Percentiles rank a stretch among this genome's conserved stretches.
Evolutionary conservation across 2,113 vertebrate species (phyloP).

Genomic region (Serilophus lunatus): DNA sequence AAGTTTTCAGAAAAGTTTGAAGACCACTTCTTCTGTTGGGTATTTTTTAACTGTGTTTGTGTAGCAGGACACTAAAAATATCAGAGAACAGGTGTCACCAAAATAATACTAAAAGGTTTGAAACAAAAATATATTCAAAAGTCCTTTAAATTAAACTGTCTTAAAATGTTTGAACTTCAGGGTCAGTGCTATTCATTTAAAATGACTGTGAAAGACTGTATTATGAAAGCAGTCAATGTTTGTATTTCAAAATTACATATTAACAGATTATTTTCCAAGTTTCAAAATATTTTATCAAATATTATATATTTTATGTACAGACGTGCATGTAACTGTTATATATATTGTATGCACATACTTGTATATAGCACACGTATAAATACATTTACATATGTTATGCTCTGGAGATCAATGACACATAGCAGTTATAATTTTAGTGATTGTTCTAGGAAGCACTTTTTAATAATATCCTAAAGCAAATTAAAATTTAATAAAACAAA

Average conservation of each 20-base stretch:
- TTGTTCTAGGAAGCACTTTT: neutral
- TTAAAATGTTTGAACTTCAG: neutral
- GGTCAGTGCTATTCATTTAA: neutral
- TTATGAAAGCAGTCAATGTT: neutral
- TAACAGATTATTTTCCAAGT: neutral
- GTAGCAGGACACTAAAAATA: neutral
- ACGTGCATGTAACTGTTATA: neutral
- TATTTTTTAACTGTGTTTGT: neutral
- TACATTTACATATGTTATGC: neutral
- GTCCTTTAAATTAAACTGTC: neutral
- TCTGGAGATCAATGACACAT: neutral
- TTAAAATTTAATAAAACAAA: neutral
- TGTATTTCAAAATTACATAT: neutral
- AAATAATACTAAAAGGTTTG: neutral
- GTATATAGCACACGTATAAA: too few relatives aligned
- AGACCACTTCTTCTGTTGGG: neutral
- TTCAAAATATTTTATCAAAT: neutral
- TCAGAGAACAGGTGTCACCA: neutral
- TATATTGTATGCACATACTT: neutral
- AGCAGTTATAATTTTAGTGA: neutral
- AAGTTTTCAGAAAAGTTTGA: neutral
- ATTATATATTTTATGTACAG: neutral
- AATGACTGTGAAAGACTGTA: fast-evolving
- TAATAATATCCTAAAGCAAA: neutral
- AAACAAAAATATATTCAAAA: neutral